Evolutionary conservation across 2,888 invertebrate species (phyloP), one percentile per base, ranked within the genome.

Genomic region (Apamea monoglypha): DNA sequence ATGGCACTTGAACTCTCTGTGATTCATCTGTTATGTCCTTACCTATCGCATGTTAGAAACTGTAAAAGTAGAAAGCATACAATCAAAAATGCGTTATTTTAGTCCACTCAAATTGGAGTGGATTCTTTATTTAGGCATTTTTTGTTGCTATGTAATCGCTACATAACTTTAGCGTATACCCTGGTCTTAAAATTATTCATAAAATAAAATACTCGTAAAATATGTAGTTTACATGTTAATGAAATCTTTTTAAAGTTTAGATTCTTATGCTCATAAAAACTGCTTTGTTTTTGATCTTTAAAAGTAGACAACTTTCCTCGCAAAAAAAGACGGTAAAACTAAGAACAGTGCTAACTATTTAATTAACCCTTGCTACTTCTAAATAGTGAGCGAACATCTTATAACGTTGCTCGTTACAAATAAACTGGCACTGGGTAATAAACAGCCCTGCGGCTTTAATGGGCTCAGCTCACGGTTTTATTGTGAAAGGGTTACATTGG

Each of bases 401-500:
- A 83, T 80, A 76, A 74, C 50, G 71, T 74, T n/a, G n/a, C 10
- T 0, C 7, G 18, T 21, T 53, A 71, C 70, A 86, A 79, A 86
- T 74, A 68, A 70, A 82, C 36, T 18, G 40, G 2, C 12, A 59
- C 18, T 63, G 78, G 18, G 84, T 50, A 86, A 82, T 79, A 82
- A 82, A 82, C 79, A 84, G 36, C 70, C 63, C 29, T 18, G 69
- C 53, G 59, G 67, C 61, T 56, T 18, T 66, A 79, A 79, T 64
- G 70, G 56, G 21, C 47, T 32, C 63, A 47, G 25, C 67, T 86
- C 74, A 12, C 40, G 73, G 74, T 74, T 72, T 85, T 83, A 76
- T 76, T 79, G 59, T 76, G n/a, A 66, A 75, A 71, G 73, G 85
- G 79, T 76, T 40, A 59, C 59, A 74, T 66, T 63, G 14, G 84